Conservation (phyloP, 2,113 vertebrate genomes). For the Miniopterus natalensis region DNA sequence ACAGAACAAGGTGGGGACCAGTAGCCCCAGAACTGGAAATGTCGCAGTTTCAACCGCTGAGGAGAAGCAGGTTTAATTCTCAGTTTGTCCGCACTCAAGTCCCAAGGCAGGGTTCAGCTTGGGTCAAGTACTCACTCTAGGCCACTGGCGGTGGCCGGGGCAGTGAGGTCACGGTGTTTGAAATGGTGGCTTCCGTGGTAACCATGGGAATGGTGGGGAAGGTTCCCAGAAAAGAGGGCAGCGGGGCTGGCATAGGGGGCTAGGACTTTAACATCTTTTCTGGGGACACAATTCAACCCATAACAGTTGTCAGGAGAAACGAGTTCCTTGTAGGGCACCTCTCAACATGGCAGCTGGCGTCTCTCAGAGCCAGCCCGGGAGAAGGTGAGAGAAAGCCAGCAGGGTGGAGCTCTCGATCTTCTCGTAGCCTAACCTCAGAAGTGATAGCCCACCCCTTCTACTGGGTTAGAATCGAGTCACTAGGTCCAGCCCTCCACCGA, state of each 20-base stretch:
- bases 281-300: neutral
- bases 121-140: neutral
- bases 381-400: neutral
- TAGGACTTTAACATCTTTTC: neutral
- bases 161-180: neutral
- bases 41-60: neutral
- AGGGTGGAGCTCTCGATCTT: neutral
- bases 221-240: neutral
- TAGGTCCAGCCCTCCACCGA: neutral
- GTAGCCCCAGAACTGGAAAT: neutral
- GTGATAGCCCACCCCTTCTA: neutral
- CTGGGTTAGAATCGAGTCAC: neutral
- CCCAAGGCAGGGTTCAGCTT: neutral
- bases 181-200: neutral
- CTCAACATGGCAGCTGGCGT: neutral
- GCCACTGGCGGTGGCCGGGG: neutral
- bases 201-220: neutral
- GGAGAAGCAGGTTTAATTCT: neutral
- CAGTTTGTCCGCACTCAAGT: neutral
- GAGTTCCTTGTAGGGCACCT: neutral
- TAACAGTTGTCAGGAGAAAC: neutral
- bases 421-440: constrained; percentile 21
- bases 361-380: neutral
- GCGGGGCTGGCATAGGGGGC: neutral
- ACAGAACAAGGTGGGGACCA: neutral